Conservation (phyloP, 1,140 invertebrate genomes). For the Bombus polaris region DNA sequence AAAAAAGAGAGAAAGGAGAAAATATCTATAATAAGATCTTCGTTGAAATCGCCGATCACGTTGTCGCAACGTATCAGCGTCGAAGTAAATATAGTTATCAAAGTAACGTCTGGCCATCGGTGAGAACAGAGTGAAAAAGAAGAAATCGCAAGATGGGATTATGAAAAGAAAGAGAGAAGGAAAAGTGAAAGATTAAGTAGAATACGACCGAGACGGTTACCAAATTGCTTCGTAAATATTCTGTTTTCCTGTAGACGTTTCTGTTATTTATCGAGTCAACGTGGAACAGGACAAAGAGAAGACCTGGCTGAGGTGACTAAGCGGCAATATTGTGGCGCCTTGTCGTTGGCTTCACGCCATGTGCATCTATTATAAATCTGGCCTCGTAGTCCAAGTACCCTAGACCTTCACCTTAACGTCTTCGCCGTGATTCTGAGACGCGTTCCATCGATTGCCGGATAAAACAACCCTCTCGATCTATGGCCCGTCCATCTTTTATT, state of each 20-base stretch:
- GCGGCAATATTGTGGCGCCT: slow-evolving; percentile 68
- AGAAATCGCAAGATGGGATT: background rate
- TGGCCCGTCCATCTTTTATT: background rate
- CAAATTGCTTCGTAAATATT: slow-evolving; percentile 63
- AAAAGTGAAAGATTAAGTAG: background rate
- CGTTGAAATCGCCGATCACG: background rate
- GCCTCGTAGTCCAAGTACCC: slow-evolving; percentile 59
- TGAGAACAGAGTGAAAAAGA: background rate
- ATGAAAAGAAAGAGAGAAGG: background rate
- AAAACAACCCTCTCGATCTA: background rate
- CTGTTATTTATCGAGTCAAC: slow-evolving; percentile 61
- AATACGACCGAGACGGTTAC: slow-evolving; percentile 9
- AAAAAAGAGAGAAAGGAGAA: no score
- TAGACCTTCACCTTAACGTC: slow-evolving; percentile 68
- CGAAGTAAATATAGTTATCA: slow-evolving; percentile 13
- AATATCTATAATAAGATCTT: slow-evolving; percentile 1
- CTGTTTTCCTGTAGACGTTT: slow-evolving; percentile 53
- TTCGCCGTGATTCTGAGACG: slow-evolving; percentile 17
- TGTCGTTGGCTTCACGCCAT: slow-evolving; percentile 66
- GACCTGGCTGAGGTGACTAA: slow-evolving; percentile 62
- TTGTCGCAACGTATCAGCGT: background rate
- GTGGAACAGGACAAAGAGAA: slow-evolving; percentile 52
- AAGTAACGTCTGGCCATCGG: background rate
- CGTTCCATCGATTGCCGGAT: slow-evolving; percentile 18
- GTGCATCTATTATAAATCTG: slow-evolving; percentile 69